Conservation (phyloP, 2,888 invertebrate genomes). For the Drosophila gaucha region DNA sequence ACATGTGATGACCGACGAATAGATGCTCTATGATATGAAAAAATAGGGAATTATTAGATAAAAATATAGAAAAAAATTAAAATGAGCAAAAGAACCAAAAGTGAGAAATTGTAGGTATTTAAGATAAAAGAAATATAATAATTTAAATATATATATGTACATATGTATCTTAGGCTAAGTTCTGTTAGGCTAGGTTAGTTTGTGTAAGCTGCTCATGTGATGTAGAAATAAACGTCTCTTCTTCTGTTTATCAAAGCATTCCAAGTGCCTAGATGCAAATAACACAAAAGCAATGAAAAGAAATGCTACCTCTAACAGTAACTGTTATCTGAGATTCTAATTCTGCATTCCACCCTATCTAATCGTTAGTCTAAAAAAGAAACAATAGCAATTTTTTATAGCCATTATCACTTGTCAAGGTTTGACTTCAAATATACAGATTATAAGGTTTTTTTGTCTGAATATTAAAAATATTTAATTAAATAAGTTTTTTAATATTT, state of each 20-base stretch:
- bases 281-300: not conserved
- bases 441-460: not conserved
- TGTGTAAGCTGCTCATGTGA: not conserved
- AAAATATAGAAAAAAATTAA: not conserved
- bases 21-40: constrained; percentile 33
- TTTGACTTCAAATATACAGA: not conserved
- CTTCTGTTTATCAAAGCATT: no score
- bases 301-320: not conserved
- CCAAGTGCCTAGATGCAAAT: no score
- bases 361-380: constrained; percentile 15
- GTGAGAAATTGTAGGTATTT: not conserved
- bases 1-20: constrained; percentile 6
- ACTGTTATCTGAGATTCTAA: constrained; percentile 13
- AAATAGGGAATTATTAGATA: not conserved
- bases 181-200: not conserved
- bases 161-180: not conserved
- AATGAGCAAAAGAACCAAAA: not conserved
- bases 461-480: not conserved
- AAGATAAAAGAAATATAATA: not conserved
- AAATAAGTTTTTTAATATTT: not conserved
- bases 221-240: no score
- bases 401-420: constrained; percentile 24
- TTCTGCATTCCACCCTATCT: constrained; percentile 31
- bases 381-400: not conserved
- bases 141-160: not conserved